Base-by-base conservation (phyloP, 2,797 vertebrate genomes). In the Thaleichthys pacificus region DNA sequence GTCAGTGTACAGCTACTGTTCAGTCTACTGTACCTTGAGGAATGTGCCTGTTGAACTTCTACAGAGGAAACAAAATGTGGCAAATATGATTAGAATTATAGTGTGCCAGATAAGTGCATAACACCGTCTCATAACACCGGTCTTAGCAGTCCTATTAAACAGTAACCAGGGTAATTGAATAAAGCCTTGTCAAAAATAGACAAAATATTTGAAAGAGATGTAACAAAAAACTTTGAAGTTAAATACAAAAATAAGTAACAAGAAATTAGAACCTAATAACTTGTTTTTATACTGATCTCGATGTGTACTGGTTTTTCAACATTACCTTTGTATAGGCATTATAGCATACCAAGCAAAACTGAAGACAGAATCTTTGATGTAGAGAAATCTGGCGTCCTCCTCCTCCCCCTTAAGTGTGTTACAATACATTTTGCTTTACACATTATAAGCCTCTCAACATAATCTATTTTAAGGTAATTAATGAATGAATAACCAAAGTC, bases 261-360 rank as follows among this genome's bases (percentile, higher is more conserved):
- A 47, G 11, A 47, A 47, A 14, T 47, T 47, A 47, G 11, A 47
- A 47, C 42, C 11, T 42, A 42, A 47, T 47, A 47, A 47, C 42
- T 1, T 47, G 12, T 12, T 47, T 3, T 11, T 12, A 12, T 14
- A 14, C 3, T 47, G 9, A 14, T 12, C 12, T 47, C 9, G 2
- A 47, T 14, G 9, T 47, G 42, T 14, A 14, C 42, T 14, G 42
- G 9, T 12, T 47, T 56, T 56, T 56, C 15, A 56, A 56, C 51
- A 56, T 63, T 68, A 76, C 74, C 74, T 72, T 58, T 71, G 12
- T n/a, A 19, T 56, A 28, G 69, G 65, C 54, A 71, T 66, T 24
- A 71, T 57, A 64, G 74, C 69, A 72, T 72, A 76, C 74, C 74
- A 76, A 12, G 60, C 32, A 47, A 72, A 71, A 54, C 69, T 64